Evolutionary conservation across 2,888 invertebrate genomes (phyloP).

Genomic region (Lamellibrachia columna): DNA sequence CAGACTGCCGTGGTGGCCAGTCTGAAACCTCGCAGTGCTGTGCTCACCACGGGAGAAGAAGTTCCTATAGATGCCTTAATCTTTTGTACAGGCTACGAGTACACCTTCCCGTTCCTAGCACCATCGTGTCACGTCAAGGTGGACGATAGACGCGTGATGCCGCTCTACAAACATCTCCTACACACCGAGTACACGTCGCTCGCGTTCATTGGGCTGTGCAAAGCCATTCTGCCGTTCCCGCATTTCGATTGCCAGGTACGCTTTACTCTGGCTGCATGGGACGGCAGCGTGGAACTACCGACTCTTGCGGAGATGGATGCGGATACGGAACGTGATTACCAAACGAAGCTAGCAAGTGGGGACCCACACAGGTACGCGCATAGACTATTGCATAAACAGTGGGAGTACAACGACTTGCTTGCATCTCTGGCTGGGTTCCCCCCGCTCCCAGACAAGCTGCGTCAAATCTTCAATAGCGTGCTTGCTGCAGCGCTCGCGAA

Average conservation of each 20-base stretch:
- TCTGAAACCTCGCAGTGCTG: conserved; percentile 20
- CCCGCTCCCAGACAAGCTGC: conserved; percentile 69
- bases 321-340: conserved; percentile 73
- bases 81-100: conserved; percentile 81
- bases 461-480: background rate
- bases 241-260: conserved; percentile 85
- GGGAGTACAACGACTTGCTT: conserved; percentile 76
- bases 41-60: conserved; percentile 71
- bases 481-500: background rate
- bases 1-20: conserved; percentile 30
- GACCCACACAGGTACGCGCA: conserved; percentile 80
- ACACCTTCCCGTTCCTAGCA: conserved; percentile 79
- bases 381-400: conserved; percentile 82
- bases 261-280: conserved; percentile 74
- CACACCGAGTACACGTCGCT: conserved; percentile 83
- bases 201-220: conserved; percentile 84
- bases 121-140: conserved; percentile 75
- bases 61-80: conserved; percentile 75
- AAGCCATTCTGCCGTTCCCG: conserved; percentile 84
- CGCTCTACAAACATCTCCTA: conserved; percentile 86
- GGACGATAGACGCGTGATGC: conserved; percentile 81
- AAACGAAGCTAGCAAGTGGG: conserved; percentile 72
- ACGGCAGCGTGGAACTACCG: conserved; percentile 74
- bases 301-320: conserved; percentile 75
- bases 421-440: conserved; percentile 73